Base-by-base conservation (phyloP, 2,113 vertebrate species). In the Strix uralensis region DNA sequence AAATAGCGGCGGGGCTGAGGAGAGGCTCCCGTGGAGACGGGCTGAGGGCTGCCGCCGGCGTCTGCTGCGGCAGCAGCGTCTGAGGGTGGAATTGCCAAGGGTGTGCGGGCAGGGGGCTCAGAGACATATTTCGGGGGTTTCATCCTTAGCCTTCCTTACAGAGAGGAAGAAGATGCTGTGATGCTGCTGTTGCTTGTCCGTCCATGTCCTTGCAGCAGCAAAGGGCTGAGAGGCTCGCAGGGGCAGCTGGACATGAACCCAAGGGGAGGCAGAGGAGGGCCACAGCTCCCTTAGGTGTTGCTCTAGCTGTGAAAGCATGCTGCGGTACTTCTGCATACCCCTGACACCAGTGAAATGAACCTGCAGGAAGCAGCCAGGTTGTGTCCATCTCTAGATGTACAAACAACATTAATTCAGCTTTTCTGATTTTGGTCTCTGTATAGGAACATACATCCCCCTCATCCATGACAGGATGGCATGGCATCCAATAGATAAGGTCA, bases 161-260 rank as follows among this genome's bases (percentile, higher is more conserved):
- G 44, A 38, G 10, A 2, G 9, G n/a, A 7, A n/a, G 26, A 18
- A 4, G 2, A 0, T 6, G 3, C 10, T 1, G 0, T 11, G 27
- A 0, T 13, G 20, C 1, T 32, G 20, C 10, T 32, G 9, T 36
- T 4, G 3, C 5, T 26, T 25, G 2, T 7, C 9, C 1, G 0
- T 15, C 9, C 2, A 0, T 59, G 61, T 15, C 27, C 4, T 25
- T 23, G 22, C 9, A 78, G 30, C 42, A 44, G 34, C 0, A 0
- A 47, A 57, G 62, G 17, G 42, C 2, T 36, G 30, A 15, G 29
- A 10, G 23, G 49, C 51, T 58, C 4, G 5, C 30, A 42, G 57
- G 18, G 15, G 3, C 36, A 8, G 32, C 62, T 55, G 59, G 21
- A 27, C 25, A 1, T 9, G 54, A 42, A 34, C n/a, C 12, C 12